A percentile compares a stretch with the other conserved stretches of the same genome.
Evolutionary conservation across 2,113 vertebrate genomes (phyloP).

Genomic region (Myiozetetes cayanensis): DNA sequence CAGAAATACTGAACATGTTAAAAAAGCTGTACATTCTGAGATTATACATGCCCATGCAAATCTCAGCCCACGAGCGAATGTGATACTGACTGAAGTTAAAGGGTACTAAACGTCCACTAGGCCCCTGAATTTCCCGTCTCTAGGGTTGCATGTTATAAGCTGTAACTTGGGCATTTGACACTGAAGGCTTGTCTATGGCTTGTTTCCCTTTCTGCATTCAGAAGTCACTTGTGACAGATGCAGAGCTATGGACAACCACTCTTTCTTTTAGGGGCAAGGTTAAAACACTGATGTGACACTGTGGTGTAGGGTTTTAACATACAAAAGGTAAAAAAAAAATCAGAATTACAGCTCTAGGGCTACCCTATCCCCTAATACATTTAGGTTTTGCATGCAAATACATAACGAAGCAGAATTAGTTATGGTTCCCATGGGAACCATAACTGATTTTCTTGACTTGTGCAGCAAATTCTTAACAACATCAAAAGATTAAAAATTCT

Average conservation of each 20-base stretch:
- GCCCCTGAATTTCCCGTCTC: neutral
- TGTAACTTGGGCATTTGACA: neutral
- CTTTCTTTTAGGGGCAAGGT: neutral
- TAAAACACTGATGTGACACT: neutral
- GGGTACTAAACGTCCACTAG: neutral
- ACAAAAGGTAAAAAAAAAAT: neutral
- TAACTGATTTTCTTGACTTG: conserved; percentile 59
- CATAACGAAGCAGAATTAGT: conserved; percentile 37
- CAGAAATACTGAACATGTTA: conserved; percentile 37
- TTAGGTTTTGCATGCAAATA: conserved; percentile 36
- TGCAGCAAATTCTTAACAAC: conserved; percentile 25
- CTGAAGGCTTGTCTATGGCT: neutral
- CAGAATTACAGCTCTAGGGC: neutral
- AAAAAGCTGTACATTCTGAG: neutral
- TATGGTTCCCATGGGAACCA: conserved; percentile 64
- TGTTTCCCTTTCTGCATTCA: neutral
- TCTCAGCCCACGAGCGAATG: neutral
- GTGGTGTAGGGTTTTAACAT: neutral
- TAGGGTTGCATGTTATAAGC: neutral
- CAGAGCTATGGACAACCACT: neutral
- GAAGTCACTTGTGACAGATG: neutral
- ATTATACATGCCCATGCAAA: neutral
- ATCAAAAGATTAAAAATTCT: conserved; percentile 30
- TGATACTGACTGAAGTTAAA: neutral
- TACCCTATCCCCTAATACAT: neutral